Evolutionary conservation across 2,113 vertebrate genomes (phyloP), one percentile per base, ranked within the genome.

Genomic region (Epinephelus cyanopodus): DNA sequence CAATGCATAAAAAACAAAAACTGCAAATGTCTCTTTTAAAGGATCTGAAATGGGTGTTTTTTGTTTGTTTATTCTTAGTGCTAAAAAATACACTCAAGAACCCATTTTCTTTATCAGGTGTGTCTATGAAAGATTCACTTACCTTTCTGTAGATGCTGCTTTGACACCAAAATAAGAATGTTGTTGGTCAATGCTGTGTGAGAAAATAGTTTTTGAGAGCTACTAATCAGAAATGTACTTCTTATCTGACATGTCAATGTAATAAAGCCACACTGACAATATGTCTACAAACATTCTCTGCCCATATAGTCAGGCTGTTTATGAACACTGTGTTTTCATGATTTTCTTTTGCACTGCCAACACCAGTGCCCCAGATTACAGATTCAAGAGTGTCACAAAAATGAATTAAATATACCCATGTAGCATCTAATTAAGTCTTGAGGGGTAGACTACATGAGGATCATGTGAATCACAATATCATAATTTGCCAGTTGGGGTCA

Each of bases 401-500:
- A 37, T 18, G 13, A 23, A 29, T 4, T n/a, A 3, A 37, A 23
- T 23, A 27, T 21, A 13, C 18, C 18, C 33, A 54, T 23, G 18
- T 33, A 37, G 33, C 33, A 37, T 37, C 33, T 37, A 37, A 10
- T 52, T 0, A 45, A 50, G 56, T 53, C 18, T 21, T 62, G 10
- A 62, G 45, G 19, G 29, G 2, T 6, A 62, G 47, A 54, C 25
- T 15, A 12, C 39, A 58, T 9, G 10, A 45, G 29, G 33, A 54
- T 13, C 11, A 42, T 2, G 0, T 27, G 10, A 37, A 45, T 21
- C 1, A 1, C 37, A 75, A 13, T 87, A 71, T 54, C 25, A 17
- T 14, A 21, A 14, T 7, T 60, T 29, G 29, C 70, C 90, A 83
- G 60, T 5, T 6, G 87, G 70, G 57, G 82, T 83, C 90, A 70